Evolutionary conservation across 2,797 vertebrate species (phyloP).

Genomic region (Silurus lanzhouensis): DNA sequence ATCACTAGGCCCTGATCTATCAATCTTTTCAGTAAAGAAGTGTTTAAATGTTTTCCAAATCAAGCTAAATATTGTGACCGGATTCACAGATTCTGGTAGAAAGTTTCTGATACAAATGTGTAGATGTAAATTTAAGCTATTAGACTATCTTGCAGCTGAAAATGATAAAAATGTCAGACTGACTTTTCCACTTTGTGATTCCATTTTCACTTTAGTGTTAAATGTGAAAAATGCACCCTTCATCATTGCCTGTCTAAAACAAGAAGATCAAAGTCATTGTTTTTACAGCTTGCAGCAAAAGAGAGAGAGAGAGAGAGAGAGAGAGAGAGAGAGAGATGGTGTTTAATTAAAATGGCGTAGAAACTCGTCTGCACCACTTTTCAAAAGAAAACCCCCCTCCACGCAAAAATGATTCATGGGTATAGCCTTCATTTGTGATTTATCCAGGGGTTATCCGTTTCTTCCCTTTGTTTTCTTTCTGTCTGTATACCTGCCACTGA

Average conservation of each 20-base stretch:
- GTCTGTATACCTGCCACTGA: constrained; percentile 50
- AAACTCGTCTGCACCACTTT: constrained; percentile 37
- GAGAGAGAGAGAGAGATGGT: constrained; percentile 35
- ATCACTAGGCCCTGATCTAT: not conserved
- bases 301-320: constrained; percentile 30
- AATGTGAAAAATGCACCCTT: constrained; percentile 49
- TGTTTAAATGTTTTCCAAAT: not conserved
- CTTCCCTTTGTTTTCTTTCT: constrained; percentile 47
- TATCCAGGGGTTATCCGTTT: constrained; percentile 34
- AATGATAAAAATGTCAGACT: constrained; percentile 12
- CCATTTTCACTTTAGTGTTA: constrained; percentile 12
- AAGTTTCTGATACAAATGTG: not conserved
- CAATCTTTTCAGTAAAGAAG: not conserved
- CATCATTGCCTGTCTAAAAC: constrained; percentile 40
- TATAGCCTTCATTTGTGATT: constrained; percentile 53
- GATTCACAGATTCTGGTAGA: not conserved
- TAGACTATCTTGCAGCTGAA: constrained; percentile 2
- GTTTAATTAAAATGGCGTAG: constrained; percentile 48
- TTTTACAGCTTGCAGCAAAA: constrained; percentile 53
- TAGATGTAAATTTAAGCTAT: not conserved
- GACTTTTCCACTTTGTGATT: constrained; percentile 19
- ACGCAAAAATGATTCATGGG: constrained; percentile 45
- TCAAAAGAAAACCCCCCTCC: constrained; percentile 45
- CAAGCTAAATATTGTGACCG: not conserved
- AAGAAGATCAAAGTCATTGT: constrained; percentile 62